These are phyloP conservation scores for Varroa destructor DNA, from an alignment of 1,140 invertebrate genomes.

Conservation along the genomic window DNA sequence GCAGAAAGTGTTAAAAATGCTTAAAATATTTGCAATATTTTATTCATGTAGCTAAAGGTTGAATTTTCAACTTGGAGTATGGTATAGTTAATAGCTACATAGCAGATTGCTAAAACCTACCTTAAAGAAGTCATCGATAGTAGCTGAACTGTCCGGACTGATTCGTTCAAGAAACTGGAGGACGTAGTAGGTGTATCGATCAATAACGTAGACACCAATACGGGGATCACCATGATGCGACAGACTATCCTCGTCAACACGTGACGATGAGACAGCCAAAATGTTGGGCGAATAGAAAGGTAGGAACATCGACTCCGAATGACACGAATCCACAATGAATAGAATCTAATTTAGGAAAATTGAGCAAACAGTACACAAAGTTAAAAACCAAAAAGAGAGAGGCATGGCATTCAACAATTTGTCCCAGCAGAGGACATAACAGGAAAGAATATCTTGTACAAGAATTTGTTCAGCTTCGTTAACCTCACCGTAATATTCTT, in stretches of 20 bases:
- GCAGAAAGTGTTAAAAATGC: too few relatives aligned
- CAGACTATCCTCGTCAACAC: conserved; percentile 93
- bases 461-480: too few relatives aligned
- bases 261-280: conserved; percentile 84
- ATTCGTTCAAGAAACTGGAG: conserved; percentile 90
- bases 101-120: conserved; percentile 22
- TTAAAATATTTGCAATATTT: too few relatives aligned
- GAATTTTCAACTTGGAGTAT: background rate
- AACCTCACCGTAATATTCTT: too few relatives aligned
- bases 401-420: conserved; percentile 4
- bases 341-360: conserved; percentile 81
- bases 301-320: conserved; percentile 96
- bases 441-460: too few relatives aligned
- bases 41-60: too few relatives aligned
- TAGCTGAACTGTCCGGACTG: conserved; percentile 67
- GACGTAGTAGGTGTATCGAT: conserved; percentile 94
- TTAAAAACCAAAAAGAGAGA: conserved; percentile 31
- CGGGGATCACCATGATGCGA: conserved; percentile 95
- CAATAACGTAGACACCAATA: conserved; percentile 97
- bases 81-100: conserved; percentile 22
- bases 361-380: conserved; percentile 44
- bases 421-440: too few relatives aligned
- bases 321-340: conserved; percentile 97
- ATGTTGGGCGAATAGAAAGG: conserved; percentile 97
- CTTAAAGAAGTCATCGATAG: conserved; percentile 88